Conservation (phyloP, 92 coral and sea anemone species). For the Paragorgia papillata region DNA sequence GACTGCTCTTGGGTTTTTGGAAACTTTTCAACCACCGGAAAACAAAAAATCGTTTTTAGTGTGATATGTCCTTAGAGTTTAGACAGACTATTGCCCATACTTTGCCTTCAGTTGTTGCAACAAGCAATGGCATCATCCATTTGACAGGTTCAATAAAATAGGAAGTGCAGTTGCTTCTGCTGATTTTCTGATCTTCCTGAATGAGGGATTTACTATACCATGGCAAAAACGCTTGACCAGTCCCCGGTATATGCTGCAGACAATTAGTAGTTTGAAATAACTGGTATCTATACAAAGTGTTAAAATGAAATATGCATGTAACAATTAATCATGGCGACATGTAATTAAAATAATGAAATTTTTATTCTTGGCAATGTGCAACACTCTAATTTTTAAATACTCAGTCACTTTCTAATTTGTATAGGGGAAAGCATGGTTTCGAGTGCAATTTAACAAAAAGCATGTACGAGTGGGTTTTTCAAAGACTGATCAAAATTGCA, state of each 20-base stretch:
- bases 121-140: constrained; percentile 78
- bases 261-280: constrained; percentile 59
- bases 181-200: constrained; percentile 8
- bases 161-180: constrained; percentile 68
- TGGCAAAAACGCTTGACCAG: constrained; percentile 69
- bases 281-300: constrained; percentile 32
- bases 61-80: too few species aligned
- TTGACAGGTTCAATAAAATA: constrained; percentile 83
- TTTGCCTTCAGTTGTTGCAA: constrained; percentile 82
- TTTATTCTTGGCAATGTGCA: too few species aligned
- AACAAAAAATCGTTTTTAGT: too few species aligned
- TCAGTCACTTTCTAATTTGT: too few species aligned
- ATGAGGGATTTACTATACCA: constrained; percentile 55
- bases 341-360: not conserved
- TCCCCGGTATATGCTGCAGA: constrained; percentile 68
- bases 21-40: too few species aligned
- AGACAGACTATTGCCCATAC: constrained; percentile 55
- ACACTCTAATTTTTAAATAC: too few species aligned
- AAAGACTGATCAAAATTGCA: too few species aligned
- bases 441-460: too few species aligned
- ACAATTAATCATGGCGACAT: too few species aligned
- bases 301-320: not conserved
- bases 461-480: too few species aligned
- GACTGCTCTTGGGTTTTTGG: too few species aligned
- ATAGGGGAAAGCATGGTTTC: too few species aligned